A percentile compares a stretch with the other conserved stretches of the same genome.
phyloP scores from a whole-genome alignment of 2,888 invertebrate species.

The Phasia obesa region DNA sequence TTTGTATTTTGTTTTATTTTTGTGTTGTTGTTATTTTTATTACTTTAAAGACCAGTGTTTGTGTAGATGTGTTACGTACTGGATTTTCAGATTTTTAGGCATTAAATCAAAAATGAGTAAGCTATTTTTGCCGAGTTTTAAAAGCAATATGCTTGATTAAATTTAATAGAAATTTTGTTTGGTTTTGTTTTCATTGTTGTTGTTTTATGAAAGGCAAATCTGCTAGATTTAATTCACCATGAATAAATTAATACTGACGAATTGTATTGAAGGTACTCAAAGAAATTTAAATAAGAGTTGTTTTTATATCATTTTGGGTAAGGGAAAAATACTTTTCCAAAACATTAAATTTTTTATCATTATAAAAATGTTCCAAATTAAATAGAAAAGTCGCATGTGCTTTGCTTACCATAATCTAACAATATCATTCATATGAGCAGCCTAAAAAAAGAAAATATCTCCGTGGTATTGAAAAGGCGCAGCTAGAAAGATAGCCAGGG shows the following conservation, averaged over 20 bases:
- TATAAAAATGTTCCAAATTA: too few species aligned
- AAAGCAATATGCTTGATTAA: constrained; percentile 68
- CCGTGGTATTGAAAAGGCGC: too few species aligned
- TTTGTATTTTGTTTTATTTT: constrained; percentile 43
- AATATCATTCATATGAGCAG: too few species aligned
- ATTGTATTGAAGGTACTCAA: constrained; percentile 2
- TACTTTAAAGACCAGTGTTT: constrained; percentile 44
- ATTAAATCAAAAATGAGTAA: constrained; percentile 7
- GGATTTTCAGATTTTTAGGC: too few species aligned
- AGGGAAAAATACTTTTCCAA: too few species aligned
- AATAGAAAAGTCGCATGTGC: too few species aligned
- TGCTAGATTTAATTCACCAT: constrained; percentile 28
- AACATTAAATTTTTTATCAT: too few species aligned
- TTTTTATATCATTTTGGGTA: not conserved
- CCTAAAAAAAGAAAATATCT: too few species aligned
- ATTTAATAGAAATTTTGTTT: constrained; percentile 52
- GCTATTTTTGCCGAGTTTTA: constrained; percentile 55
- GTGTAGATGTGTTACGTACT: not conserved
- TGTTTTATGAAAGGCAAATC: constrained; percentile 7
- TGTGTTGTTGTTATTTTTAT: constrained; percentile 19
- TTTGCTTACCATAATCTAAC: too few species aligned
- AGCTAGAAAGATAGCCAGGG: too few species aligned
- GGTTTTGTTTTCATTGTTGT: not conserved
- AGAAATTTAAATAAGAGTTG: constrained; percentile 9
- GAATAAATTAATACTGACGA: constrained; percentile 13